These are phyloP conservation scores for Sitobion miscanthi DNA, from an alignment of 1,140 invertebrate species.

Conservation along the genomic window DNA sequence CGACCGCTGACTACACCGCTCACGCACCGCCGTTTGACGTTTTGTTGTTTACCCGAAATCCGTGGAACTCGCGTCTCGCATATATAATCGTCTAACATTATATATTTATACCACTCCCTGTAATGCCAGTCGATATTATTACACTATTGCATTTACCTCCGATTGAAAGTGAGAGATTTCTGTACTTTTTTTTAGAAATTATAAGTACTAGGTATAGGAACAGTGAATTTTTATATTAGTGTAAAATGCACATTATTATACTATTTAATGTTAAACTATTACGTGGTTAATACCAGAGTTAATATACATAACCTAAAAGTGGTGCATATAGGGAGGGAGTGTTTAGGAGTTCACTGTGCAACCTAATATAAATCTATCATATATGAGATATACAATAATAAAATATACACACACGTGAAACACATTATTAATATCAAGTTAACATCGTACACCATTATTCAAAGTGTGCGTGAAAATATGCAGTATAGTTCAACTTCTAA, in stretches of 20 bases:
- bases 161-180: background rate
- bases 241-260: background rate
- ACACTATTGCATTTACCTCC: background rate
- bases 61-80: background rate
- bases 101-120: background rate
- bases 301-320: background rate
- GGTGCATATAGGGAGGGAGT: no score
- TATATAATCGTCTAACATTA: background rate
- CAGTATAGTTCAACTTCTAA: background rate
- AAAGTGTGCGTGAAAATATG: background rate
- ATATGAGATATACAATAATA: no score
- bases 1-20: background rate
- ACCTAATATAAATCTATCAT: no score
- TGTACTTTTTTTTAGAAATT: background rate
- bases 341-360: no score
- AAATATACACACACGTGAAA: background rate
- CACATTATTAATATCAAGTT: background rate
- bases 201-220: background rate
- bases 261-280: background rate
- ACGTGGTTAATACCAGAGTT: background rate
- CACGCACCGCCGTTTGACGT: conserved; percentile 20
- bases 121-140: background rate
- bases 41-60: background rate
- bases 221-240: background rate
- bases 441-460: background rate